Evolutionary conservation across 2,888 invertebrate genomes (phyloP).

Genomic region (Stenolophus ochropezus): DNA sequence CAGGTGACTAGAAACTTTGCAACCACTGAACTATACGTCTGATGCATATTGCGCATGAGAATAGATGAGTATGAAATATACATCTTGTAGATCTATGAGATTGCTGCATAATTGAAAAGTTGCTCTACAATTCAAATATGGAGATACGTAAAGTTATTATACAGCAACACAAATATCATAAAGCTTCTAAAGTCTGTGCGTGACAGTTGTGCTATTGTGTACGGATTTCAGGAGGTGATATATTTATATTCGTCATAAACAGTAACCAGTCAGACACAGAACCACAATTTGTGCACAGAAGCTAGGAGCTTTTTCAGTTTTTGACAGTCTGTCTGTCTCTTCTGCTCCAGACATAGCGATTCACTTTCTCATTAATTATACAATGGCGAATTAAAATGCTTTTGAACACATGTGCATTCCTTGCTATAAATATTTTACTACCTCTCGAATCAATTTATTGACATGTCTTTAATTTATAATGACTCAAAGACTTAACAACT

Average conservation of each 20-base stretch:
- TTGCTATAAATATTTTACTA: background rate
- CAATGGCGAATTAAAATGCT: conserved; percentile 7
- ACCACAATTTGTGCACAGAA: conserved; percentile 20
- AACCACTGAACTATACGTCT: background rate
- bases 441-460: background rate
- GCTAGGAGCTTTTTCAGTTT: conserved; percentile 28
- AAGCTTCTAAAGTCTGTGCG: conserved; percentile 2
- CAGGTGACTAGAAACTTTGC: background rate
- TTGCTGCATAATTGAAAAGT: conserved; percentile 2
- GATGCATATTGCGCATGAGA: background rate
- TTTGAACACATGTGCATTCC: background rate
- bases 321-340: conserved; percentile 22
- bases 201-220: conserved; percentile 34
- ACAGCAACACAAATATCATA: conserved; percentile 1
- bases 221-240: conserved; percentile 24
- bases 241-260: conserved; percentile 42
- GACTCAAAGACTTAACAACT: background rate
- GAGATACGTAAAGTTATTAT: conserved; percentile 19
- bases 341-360: background rate
- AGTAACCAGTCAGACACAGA: conserved; percentile 24
- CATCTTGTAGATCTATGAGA: background rate
- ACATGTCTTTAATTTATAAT: background rate
- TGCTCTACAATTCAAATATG: background rate
- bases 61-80: background rate
- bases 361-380: conserved; percentile 14